Percentiles rank a stretch among this genome's conserved stretches.
Evolutionary conservation across 2,888 invertebrate genomes (phyloP).

Genomic region (Caenorhabditis sinica): DNA sequence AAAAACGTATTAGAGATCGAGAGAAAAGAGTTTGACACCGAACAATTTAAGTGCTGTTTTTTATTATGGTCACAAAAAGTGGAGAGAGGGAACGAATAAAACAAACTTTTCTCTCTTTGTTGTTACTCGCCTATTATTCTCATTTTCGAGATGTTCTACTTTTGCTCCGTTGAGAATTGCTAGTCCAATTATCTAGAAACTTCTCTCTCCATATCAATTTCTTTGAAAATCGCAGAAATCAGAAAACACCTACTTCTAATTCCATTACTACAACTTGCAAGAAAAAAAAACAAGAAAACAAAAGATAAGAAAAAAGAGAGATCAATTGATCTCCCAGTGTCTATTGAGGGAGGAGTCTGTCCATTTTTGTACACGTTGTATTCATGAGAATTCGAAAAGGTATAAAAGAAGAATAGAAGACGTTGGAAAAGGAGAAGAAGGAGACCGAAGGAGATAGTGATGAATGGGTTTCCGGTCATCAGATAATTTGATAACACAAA

Average conservation of each 20-base stretch:
- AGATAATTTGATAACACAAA: slow-evolving; percentile 51
- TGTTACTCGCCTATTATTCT: background rate
- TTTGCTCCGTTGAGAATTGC: background rate
- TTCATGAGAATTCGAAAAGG: slow-evolving; percentile 19
- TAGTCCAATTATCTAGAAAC: background rate
- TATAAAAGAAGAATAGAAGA: slow-evolving; percentile 26
- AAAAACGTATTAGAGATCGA: slow-evolving; percentile 13
- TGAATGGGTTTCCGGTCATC: slow-evolving; percentile 49
- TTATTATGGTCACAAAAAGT: slow-evolving; percentile 34
- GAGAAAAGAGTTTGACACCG: slow-evolving; percentile 24
- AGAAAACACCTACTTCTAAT: background rate
- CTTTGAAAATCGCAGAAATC: slow-evolving; percentile 1
- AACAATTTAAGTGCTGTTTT: slow-evolving; percentile 38
- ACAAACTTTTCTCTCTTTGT: slow-evolving; percentile 5
- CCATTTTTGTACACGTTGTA: slow-evolving; percentile 34
- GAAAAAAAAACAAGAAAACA: slow-evolving; percentile 13
- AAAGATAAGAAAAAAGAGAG: slow-evolving; percentile 7
- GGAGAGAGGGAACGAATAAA: background rate
- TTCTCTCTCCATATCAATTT: too few relatives aligned
- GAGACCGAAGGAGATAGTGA: slow-evolving; percentile 10
- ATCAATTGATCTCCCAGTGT: slow-evolving; percentile 27
- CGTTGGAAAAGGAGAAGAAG: background rate
- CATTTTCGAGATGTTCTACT: slow-evolving; percentile 7
- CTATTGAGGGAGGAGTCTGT: slow-evolving; percentile 16
- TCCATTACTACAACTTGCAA: background rate